A percentile compares a stretch with the other conserved stretches of the same genome.
These are phyloP conservation scores for Coptodon bakossiorum DNA, from an alignment of 2,113 vertebrate genomes.

Conservation along the genomic window DNA sequence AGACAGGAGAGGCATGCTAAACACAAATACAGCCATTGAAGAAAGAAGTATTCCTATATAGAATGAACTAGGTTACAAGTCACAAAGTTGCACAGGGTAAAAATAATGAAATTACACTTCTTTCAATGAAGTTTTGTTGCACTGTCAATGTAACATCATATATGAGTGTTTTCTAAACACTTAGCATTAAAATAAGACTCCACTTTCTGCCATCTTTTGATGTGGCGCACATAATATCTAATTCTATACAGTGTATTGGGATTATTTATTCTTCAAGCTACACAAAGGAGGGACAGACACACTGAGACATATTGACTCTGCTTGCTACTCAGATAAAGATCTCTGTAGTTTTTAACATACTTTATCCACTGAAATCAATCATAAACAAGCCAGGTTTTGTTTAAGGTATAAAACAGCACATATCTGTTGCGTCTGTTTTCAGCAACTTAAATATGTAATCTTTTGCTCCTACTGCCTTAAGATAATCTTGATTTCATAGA, in stretches of 20 bases:
- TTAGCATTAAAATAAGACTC: background rate
- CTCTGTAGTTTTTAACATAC: background rate
- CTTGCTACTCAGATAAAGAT: background rate
- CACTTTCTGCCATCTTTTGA: background rate
- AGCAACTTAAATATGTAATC: background rate
- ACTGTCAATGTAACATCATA: background rate
- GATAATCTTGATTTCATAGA: background rate
- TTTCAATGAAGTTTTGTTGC: background rate
- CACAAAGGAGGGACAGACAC: background rate
- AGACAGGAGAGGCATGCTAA: background rate
- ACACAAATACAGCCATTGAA: background rate
- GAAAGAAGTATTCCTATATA: background rate
- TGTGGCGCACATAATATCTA: background rate
- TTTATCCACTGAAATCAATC: background rate
- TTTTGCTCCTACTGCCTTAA: background rate
- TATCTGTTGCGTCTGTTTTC: background rate
- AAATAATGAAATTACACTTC: background rate
- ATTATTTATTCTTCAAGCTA: background rate
- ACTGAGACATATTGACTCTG: background rate
- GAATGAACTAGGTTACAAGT: background rate
- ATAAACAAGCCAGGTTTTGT: rapidly evolving
- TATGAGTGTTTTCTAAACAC: background rate
- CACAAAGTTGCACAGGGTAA: background rate
- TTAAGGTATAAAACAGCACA: background rate
- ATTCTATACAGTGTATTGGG: background rate